Evolutionary conservation across 2,113 vertebrate genomes (phyloP).

Genomic region (Engraulis encrasicolus): DNA sequence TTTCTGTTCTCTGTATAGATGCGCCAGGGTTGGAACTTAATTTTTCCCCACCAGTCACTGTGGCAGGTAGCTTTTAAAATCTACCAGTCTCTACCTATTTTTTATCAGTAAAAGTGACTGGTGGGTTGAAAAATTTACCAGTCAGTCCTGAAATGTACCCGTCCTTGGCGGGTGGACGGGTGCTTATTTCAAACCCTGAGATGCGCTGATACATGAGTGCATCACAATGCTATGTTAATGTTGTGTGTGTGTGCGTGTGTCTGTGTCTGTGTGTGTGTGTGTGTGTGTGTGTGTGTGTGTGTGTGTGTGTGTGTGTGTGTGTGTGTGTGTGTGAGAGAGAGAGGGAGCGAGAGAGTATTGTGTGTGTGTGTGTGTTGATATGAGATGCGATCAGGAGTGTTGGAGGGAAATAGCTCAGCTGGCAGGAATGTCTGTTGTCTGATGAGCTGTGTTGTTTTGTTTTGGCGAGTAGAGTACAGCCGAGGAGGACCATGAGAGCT

Average conservation of each 20-base stretch:
- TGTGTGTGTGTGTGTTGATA: conserved; percentile 8
- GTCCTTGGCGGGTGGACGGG: too few relatives aligned
- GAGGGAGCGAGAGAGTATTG: neutral
- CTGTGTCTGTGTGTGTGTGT: neutral
- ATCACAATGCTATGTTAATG: neutral
- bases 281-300: neutral
- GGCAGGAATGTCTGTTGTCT: neutral
- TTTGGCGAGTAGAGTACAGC: neutral
- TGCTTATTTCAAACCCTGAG: neutral
- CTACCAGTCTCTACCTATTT: neutral
- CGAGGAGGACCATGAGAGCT: neutral
- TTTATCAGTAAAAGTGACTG: too few relatives aligned
- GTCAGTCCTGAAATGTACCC: too few relatives aligned
- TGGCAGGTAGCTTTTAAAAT: too few relatives aligned
- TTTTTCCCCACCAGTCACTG: too few relatives aligned
- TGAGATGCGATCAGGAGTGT: neutral
- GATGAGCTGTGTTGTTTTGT: conserved; percentile 1
- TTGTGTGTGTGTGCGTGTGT: too few relatives aligned
- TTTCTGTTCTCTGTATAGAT: too few relatives aligned
- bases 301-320: neutral
- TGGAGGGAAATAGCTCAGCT: neutral
- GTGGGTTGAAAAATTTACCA: too few relatives aligned
- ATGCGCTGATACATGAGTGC: neutral
- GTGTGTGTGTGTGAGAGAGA: neutral
- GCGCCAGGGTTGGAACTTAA: too few relatives aligned